Evolutionary conservation across 1,140 invertebrate genomes (phyloP).

Genomic region (Diachasmimorpha longicaudata): DNA sequence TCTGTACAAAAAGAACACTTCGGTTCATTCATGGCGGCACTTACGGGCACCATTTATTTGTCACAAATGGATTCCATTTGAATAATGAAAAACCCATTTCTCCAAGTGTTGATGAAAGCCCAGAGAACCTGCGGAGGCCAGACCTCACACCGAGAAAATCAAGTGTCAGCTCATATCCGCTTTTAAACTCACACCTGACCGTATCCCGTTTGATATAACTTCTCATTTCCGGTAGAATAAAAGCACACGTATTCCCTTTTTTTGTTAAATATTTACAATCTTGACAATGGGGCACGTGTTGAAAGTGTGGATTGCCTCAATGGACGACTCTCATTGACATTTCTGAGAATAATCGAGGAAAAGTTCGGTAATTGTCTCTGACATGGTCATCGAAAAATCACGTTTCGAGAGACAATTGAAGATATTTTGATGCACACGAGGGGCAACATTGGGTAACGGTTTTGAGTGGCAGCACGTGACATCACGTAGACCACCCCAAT

Average conservation of each 20-base stretch:
- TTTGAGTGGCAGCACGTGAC: constrained; percentile 22
- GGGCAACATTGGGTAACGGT: constrained; percentile 17
- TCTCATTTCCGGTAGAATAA: not conserved
- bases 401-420: not conserved
- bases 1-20: too few species aligned
- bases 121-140: not conserved
- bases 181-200: not conserved
- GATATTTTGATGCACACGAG: constrained; percentile 11
- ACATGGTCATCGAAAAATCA: not conserved
- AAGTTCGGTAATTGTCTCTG: too few species aligned
- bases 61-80: not conserved
- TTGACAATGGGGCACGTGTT: not conserved
- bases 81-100: not conserved
- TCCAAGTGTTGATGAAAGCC: not conserved
- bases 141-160: not conserved
- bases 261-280: not conserved
- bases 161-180: not conserved
- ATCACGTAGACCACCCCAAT: constrained; percentile 25
- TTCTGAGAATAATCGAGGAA: too few species aligned
- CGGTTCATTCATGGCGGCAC: too few species aligned
- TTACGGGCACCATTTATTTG: too few species aligned
- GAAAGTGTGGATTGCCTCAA: not conserved
- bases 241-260: not conserved
- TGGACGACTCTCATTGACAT: too few species aligned
- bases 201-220: not conserved